Conservation (phyloP, 2,113 vertebrate genomes). For the Sterna hirundo region DNA sequence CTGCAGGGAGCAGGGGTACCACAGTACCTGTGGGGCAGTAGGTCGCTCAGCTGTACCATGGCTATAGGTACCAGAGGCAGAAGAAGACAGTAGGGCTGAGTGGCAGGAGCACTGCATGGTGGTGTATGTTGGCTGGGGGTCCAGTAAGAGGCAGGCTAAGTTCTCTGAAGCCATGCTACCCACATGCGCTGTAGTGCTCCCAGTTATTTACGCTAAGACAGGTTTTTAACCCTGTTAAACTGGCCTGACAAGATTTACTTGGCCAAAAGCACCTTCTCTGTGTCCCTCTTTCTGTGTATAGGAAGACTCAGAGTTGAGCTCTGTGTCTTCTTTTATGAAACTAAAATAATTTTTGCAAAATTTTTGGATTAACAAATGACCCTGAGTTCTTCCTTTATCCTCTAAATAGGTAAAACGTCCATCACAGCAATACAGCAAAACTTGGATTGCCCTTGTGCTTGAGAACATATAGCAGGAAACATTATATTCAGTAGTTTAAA, state of each 20-base stretch:
- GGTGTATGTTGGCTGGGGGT: background rate
- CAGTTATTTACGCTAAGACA: background rate
- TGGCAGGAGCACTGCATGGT: background rate
- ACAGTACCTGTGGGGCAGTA: background rate
- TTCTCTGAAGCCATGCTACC: background rate
- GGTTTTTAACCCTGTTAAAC: background rate
- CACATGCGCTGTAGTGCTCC: background rate
- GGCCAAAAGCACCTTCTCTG: background rate
- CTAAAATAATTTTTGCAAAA: background rate
- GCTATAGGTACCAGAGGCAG: background rate
- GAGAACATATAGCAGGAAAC: background rate
- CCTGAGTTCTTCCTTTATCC: background rate
- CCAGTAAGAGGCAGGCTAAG: background rate
- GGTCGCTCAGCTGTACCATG: accelerated
- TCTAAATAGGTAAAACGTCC: background rate
- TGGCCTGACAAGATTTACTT: background rate
- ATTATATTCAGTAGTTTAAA: background rate
- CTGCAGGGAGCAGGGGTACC: background rate
- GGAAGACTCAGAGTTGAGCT: background rate
- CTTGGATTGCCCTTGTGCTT: background rate
- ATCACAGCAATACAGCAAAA: background rate
- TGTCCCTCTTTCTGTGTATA: background rate
- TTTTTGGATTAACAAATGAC: background rate
- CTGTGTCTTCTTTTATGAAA: background rate
- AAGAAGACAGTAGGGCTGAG: background rate